Evolutionary conservation across 2,797 vertebrate species (phyloP), one percentile per base, ranked within the genome.

Genomic region (Craterocephalus amniculus): DNA sequence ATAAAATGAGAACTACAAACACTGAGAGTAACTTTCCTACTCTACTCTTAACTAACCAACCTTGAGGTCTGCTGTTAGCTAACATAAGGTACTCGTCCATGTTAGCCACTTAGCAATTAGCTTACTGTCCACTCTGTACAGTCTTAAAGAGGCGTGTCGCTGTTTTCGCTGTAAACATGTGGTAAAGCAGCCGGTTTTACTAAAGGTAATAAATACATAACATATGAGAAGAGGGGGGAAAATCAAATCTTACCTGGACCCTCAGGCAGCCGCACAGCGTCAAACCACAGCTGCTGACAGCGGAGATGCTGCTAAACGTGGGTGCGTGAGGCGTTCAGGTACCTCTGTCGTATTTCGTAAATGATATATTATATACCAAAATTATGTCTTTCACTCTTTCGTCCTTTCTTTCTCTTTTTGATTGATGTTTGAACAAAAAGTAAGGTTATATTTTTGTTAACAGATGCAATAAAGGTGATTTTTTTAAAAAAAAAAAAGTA

Each of bases 41-140:
- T 32, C 16, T 2, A 0, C 34, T 35, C 32, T 77, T 71, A 75
- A 66, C 62, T 63, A 76, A 72, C 54, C 79, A 89, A 90, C 82
- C 88, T 87, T 89, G 75, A 78, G 48, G 40, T n/a, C 10, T 52
- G 36, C 35, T 36, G 61, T 70, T 67, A 59, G 70, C 56, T 71
- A 76, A 68, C 43, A 36, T 57, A 81, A 78, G 79, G 80, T 18
- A 61, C 54, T 49, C 58, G 0, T 11, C 14, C 14, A 4, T 29
- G 0, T 29, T 38, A 31, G 54, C 69, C 24, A 31, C 24, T 35
- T 14, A 63, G 73, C 68, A 10, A 31, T 20, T 79, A 81, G 45
- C 72, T 36, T n/a, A 20, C 1, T 27, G 0, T 36, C 49, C 35
- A 62, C 16, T 18, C 1, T 26, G 0, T 31, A 48, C 38, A 69